Evolutionary conservation across 2,888 invertebrate genomes (phyloP), one percentile per base, ranked within the genome.

Genomic region (Capitulum mitella): DNA sequence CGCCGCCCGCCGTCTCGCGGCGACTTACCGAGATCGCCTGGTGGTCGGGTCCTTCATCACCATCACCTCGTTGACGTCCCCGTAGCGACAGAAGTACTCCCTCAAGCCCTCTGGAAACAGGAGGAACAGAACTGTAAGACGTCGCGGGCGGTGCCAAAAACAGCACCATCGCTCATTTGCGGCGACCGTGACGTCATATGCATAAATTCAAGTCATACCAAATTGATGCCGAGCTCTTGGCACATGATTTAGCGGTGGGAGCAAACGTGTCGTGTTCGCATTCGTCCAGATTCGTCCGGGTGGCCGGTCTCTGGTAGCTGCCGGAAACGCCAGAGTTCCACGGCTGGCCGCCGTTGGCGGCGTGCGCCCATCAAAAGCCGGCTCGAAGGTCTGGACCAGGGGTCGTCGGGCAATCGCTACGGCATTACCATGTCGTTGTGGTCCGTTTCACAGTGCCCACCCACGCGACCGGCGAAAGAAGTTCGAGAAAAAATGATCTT

Each of bases 21-120:
- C 10, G 76, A 12, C 80, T 78, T 43, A 81, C 86, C 89, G 85
- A 81, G 89, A 89, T 82, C 89, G 84, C 83, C 89, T 87, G 10
- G 89, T 89, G 46, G 88, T 87, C 51, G 89, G 89, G 83, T 89
- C 89, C 82, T 88, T 87, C 89, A 89, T 89, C 77, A 89, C 88
- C 88, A 89, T 89, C 74, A 89, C 88, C 85, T 89, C 89, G 81
- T 87, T 87, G 78, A 89, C 87, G 83, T 89, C 89, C 61, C 89
- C 89, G 83, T 87, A 89, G 83, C 87, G 86, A 81, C 86, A 85
- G 85, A 89, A 89, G 84, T 89, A 89, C 83, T 89, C 88, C 82
- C 88, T 86, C 79, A 89, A 86, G 79, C 87, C 86, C 83, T 89
- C 89, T 88, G 86, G 26, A 86, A 80, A 79, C n/a, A 76, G 76